A percentile compares a stretch with the other conserved stretches of the same genome.
phyloP scores from a whole-genome alignment of 2,888 invertebrate genomes.

The Drosophila vallismaia region DNA sequence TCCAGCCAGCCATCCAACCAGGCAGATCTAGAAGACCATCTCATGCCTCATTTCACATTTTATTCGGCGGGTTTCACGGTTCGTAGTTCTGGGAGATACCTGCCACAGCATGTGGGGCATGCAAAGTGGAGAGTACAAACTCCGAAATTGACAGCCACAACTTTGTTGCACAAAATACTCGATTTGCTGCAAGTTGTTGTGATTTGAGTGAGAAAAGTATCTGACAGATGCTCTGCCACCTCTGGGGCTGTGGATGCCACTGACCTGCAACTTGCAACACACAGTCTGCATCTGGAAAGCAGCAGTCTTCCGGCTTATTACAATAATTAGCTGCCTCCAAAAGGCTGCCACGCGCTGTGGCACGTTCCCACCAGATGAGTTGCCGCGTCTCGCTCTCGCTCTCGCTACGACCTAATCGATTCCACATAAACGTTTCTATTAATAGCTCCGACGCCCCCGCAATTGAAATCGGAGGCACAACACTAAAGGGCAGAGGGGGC shows the following conservation, averaged over 20 bases:
- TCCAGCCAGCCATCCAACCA: conserved; percentile 7
- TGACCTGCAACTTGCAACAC: conserved; percentile 7
- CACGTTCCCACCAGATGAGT: conserved; percentile 50
- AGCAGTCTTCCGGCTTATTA: conserved; percentile 32
- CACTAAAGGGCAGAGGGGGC: background rate
- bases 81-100: conserved; percentile 32
- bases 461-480: conserved; percentile 20
- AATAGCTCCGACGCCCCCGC: conserved; percentile 50
- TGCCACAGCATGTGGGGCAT: conserved; percentile 5
- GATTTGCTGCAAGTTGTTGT: conserved; percentile 59
- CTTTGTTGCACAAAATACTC: conserved; percentile 69
- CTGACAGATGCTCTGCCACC: conserved; percentile 25
- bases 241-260: background rate
- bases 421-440: conserved; percentile 45
- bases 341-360: conserved; percentile 60
- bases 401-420: conserved; percentile 6
- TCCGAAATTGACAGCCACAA: conserved; percentile 51
- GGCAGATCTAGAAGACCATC: conserved; percentile 32
- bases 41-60: conserved; percentile 65
- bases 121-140: conserved; percentile 12
- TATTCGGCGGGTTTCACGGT: conserved; percentile 67
- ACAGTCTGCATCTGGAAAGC: conserved; percentile 61
- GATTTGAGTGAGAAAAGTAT: conserved; percentile 51
- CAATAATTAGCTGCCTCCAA: conserved; percentile 45
- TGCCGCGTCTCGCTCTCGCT: too few species aligned